phyloP scores from a whole-genome alignment of 2,113 vertebrate genomes.

The Actinemys pallida region DNA sequence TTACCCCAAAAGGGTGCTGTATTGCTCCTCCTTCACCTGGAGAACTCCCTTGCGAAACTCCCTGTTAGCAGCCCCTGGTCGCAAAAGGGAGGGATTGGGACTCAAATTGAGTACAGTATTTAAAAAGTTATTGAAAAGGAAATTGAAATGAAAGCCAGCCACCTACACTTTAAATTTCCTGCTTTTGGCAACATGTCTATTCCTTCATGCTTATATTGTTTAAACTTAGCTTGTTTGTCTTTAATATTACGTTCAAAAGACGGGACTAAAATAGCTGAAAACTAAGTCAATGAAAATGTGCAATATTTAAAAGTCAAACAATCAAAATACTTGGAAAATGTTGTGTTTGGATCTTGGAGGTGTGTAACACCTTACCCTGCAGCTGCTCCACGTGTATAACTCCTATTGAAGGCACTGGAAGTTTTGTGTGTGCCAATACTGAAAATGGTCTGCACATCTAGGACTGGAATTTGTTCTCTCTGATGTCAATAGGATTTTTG shows the following conservation, averaged over 20 bases:
- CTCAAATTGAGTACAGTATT: neutral
- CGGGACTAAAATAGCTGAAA: neutral
- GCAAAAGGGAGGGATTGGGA: neutral
- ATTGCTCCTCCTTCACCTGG: too few relatives aligned
- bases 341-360: neutral
- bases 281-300: neutral
- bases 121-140: neutral
- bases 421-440: neutral
- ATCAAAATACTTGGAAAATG: neutral
- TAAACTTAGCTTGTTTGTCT: neutral
- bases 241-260: neutral
- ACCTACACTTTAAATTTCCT: neutral
- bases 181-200: neutral
- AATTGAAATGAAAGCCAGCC: neutral
- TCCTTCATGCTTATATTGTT: neutral
- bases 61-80: too few relatives aligned
- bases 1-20: too few relatives aligned
- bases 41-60: too few relatives aligned
- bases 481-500: neutral
- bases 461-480: neutral
- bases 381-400: neutral
- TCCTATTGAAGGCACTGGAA: neutral
- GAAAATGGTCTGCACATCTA: neutral
- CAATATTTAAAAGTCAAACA: constrained; percentile 5
- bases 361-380: neutral